These are phyloP conservation scores for Microtus oregoni DNA, from an alignment of 2,113 vertebrate genomes.

Conservation along the genomic window DNA sequence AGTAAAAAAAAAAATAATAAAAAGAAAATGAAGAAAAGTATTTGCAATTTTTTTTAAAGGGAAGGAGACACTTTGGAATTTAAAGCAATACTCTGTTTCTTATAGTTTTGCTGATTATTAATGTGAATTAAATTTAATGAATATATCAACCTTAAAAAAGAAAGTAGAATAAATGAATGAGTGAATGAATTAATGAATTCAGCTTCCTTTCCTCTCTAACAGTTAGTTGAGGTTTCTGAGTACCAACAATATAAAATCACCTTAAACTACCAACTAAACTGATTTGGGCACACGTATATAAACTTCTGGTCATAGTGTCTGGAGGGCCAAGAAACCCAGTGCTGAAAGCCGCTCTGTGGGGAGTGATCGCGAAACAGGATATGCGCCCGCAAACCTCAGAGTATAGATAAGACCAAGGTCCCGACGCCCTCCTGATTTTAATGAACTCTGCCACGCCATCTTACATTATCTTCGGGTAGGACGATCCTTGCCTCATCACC, in stretches of 20 bases:
- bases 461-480: rapidly evolving
- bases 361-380: neutral
- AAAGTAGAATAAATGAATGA: neutral
- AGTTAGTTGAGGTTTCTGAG: neutral
- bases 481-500: neutral
- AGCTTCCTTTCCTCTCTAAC: neutral
- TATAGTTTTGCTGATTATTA: no score
- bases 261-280: neutral
- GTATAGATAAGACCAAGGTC: neutral
- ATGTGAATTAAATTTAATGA: no score
- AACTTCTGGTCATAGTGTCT: neutral
- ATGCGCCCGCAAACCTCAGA: neutral
- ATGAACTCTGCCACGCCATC: neutral
- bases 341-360: neutral
- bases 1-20: no score
- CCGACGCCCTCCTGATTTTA: neutral
- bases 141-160: no score
- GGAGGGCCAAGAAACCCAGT: neutral
- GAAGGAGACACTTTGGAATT: no score
- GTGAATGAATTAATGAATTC: neutral
- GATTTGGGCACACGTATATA: neutral
- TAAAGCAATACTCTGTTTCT: no score
- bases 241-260: neutral
- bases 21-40: no score
- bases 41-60: no score